A percentile compares a stretch with the other conserved stretches of the same genome.
Conservation (phyloP, 2,113 vertebrate genomes). For the Terrapene triunguis region DNA sequence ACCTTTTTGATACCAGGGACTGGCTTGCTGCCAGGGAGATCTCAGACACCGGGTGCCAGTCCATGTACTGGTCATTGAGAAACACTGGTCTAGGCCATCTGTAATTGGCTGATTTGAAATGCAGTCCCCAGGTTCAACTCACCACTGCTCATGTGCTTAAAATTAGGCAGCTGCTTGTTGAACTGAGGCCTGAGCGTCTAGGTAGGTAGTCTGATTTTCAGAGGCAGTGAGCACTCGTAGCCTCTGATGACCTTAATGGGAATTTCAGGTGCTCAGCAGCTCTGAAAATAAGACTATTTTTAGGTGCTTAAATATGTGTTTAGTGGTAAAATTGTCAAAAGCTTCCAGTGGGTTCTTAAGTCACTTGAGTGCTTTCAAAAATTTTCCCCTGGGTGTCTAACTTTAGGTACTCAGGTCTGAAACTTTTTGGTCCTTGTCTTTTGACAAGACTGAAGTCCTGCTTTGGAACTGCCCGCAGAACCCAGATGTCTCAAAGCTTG, state of each 20-base stretch:
- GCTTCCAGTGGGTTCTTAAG: background rate
- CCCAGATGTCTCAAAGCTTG: background rate
- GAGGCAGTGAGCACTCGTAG: rapidly evolving
- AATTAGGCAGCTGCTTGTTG: rapidly evolving
- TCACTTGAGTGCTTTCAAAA: background rate
- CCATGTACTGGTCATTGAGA: background rate
- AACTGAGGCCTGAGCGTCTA: background rate
- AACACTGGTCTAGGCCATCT: background rate
- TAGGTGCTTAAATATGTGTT: rapidly evolving
- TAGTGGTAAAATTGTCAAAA: background rate
- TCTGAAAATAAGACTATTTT: background rate
- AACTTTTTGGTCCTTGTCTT: background rate
- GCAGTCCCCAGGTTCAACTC: rapidly evolving
- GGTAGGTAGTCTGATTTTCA: background rate
- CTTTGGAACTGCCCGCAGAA: background rate
- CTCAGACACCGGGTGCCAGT: background rate
- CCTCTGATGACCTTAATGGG: background rate
- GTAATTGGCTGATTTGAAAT: background rate
- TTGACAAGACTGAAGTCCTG: background rate
- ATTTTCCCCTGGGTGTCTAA: too few relatives aligned
- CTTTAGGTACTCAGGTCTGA: background rate
- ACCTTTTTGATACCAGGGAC: background rate
- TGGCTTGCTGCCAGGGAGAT: background rate
- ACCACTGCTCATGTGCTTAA: background rate
- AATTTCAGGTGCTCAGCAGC: rapidly evolving